Evolutionary conservation across 1,140 invertebrate genomes (phyloP).

Genomic region (Asobara japonica): DNA sequence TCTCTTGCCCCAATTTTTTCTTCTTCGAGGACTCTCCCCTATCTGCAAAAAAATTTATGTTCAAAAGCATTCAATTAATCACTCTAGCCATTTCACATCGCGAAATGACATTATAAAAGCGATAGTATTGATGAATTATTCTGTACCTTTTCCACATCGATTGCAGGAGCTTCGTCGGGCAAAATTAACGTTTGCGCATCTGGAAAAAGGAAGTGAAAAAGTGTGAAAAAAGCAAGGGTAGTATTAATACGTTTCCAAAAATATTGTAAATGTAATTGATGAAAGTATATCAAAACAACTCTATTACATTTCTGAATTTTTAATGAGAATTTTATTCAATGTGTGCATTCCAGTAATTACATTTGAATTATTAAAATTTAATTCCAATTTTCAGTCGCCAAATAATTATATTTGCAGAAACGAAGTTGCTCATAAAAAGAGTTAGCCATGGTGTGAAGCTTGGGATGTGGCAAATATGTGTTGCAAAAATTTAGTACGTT

Average conservation of each 20-base stretch:
- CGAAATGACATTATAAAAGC: background rate
- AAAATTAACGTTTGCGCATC: conserved; percentile 96
- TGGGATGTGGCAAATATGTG: too few species aligned
- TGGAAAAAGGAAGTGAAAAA: conserved; percentile 57
- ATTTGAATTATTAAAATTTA: too few species aligned
- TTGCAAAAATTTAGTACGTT: too few species aligned
- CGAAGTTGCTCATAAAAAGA: too few species aligned
- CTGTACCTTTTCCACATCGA: conserved; percentile 83
- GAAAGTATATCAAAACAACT: too few species aligned
- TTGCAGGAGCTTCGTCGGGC: conserved; percentile 89
- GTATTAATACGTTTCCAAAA: background rate
- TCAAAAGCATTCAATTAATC: conserved; percentile 1
- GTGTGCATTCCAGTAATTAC: too few species aligned
- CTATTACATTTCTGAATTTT: too few species aligned
- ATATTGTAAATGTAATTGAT: too few species aligned
- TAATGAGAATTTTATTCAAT: too few species aligned
- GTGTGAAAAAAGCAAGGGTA: background rate
- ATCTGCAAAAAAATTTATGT: conserved; percentile 51
- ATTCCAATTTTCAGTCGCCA: too few species aligned
- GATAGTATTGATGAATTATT: background rate
- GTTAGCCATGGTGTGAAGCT: too few species aligned
- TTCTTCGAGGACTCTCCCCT: conserved; percentile 76
- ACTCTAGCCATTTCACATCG: background rate
- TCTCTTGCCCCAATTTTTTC: conserved; percentile 95
- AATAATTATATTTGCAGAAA: too few species aligned